These are phyloP conservation scores for Anoplopoma fimbria DNA, from an alignment of 2,113 vertebrate genomes.

Conservation along the genomic window DNA sequence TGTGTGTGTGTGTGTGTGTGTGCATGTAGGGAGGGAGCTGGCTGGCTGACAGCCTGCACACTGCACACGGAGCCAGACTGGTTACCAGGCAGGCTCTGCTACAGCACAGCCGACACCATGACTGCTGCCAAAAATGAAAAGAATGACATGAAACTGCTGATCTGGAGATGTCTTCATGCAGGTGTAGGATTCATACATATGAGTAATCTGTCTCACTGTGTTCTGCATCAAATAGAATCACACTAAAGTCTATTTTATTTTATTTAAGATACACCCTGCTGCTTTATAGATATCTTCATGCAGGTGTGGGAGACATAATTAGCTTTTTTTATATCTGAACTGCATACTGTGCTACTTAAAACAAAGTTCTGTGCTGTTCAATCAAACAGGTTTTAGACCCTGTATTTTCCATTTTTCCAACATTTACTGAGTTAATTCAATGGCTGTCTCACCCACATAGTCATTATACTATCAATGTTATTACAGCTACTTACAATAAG, in stretches of 20 bases:
- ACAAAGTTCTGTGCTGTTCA: slow-evolving; percentile 16
- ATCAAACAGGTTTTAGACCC: not conserved
- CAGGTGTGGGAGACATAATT: slow-evolving; percentile 28
- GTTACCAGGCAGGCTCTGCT: slow-evolving; percentile 78
- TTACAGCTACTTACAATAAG: slow-evolving; percentile 27
- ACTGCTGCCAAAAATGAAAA: slow-evolving; percentile 52
- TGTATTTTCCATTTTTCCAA: not conserved
- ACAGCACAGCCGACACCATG: slow-evolving; percentile 48
- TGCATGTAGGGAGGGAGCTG: slow-evolving; percentile 32
- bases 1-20: slow-evolving; percentile 26
- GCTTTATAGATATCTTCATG: slow-evolving; percentile 25
- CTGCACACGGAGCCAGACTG: slow-evolving; percentile 68
- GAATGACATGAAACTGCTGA: slow-evolving; percentile 33
- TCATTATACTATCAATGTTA: slow-evolving; percentile 27
- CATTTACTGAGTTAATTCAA: slow-evolving; percentile 14
- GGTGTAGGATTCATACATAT: slow-evolving; percentile 55
- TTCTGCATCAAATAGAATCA: slow-evolving; percentile 22
- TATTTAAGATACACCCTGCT: slow-evolving; percentile 14
- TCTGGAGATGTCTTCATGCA: slow-evolving; percentile 56
- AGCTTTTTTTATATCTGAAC: not conserved
- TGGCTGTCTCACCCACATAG: slow-evolving; percentile 25
- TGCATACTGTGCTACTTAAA: slow-evolving; percentile 6
- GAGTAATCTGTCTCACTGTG: slow-evolving; percentile 32
- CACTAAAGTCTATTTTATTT: slow-evolving; percentile 1
- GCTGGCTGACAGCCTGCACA: slow-evolving; percentile 61